Evolutionary conservation across 1,140 invertebrate genomes (phyloP).

Genomic region (Laupala kohalensis): DNA sequence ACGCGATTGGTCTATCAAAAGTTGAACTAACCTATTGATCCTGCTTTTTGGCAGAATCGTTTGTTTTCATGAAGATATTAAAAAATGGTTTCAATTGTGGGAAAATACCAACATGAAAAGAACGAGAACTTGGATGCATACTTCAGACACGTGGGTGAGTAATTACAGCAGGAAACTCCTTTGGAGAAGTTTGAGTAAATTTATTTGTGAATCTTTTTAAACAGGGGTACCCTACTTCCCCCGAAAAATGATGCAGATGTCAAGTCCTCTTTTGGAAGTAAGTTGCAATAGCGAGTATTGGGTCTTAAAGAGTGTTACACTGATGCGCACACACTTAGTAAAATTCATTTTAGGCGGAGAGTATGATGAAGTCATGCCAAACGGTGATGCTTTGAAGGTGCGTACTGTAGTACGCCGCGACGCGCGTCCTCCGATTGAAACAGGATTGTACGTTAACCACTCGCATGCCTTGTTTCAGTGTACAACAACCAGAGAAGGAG

Average conservation of each 20-base stretch:
- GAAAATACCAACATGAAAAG: conserved; percentile 44
- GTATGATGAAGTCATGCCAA: conserved; percentile 28
- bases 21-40: too few relatives aligned
- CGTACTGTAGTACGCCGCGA: conserved; percentile 18
- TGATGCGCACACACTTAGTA: conserved; percentile 24
- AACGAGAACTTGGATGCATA: conserved; percentile 51
- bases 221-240: conserved; percentile 37
- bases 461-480: conserved; percentile 36
- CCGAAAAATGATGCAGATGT: conserved; percentile 44
- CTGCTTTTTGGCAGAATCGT: background rate
- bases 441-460: too few relatives aligned
- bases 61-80: background rate
- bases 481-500: conserved; percentile 33
- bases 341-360: conserved; percentile 25
- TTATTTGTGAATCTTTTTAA: background rate
- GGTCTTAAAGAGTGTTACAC: conserved; percentile 38
- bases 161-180: background rate
- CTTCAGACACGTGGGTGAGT: conserved; percentile 42
- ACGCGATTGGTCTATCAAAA: too few relatives aligned
- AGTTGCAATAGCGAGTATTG: conserved; percentile 36
- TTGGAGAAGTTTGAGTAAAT: background rate
- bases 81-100: conserved; percentile 20
- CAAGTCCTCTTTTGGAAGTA: conserved; percentile 42
- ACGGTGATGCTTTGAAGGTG: conserved; percentile 27
- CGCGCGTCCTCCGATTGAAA: too few relatives aligned